Evolutionary conservation across 2,888 invertebrate genomes (phyloP).

Genomic region (Melanostoma scalare): DNA sequence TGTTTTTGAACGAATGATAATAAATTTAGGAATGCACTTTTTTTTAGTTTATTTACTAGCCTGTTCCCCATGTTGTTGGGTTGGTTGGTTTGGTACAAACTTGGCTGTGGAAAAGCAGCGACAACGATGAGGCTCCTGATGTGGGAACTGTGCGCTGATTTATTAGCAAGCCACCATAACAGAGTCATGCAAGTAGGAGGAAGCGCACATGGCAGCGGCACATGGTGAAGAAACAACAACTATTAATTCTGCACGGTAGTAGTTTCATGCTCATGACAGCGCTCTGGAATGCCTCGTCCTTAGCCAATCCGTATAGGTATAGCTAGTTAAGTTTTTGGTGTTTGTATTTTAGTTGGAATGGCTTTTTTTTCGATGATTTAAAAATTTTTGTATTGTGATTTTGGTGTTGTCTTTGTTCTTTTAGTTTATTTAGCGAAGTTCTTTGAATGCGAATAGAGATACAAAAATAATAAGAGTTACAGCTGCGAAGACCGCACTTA

Average conservation of each 20-base stretch:
- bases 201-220: conserved; percentile 48
- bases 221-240: conserved; percentile 55
- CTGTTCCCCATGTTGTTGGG: conserved; percentile 5
- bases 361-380: background rate
- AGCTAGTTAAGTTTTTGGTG: conserved; percentile 16
- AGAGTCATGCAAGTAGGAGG: conserved; percentile 34
- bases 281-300: conserved; percentile 53
- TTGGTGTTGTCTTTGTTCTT: background rate
- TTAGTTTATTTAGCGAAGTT: conserved; percentile 5
- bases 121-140: conserved; percentile 33
- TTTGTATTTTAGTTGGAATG: conserved; percentile 21
- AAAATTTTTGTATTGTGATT: background rate
- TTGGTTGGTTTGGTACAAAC: background rate
- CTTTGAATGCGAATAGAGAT: too few relatives aligned
- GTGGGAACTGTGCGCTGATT: conserved; percentile 54
- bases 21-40: conserved; percentile 68
- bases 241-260: conserved; percentile 65
- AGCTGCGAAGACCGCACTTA: too few relatives aligned
- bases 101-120: background rate
- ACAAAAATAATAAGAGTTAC: too few relatives aligned
- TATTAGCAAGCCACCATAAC: conserved; percentile 62
- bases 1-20: conserved; percentile 55
- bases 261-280: conserved; percentile 68
- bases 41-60: conserved; percentile 48
- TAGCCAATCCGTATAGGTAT: background rate